Base-by-base conservation (phyloP, 2,797 vertebrate genomes). In the Caiman crocodilus region DNA sequence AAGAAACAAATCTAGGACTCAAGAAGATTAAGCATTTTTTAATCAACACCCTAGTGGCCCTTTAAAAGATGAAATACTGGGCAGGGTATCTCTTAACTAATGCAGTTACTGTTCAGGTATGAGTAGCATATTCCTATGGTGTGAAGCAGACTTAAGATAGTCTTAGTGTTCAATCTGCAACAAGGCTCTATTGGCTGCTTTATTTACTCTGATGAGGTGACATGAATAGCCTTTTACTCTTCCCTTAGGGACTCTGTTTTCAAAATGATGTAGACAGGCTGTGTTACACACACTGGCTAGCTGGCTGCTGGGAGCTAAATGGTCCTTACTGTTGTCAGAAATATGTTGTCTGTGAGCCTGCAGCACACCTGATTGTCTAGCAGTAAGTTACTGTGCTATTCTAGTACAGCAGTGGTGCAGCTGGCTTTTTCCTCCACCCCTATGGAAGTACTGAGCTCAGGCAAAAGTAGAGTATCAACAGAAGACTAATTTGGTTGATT, bases 91-190 rank as follows among this genome's bases (percentile, higher is more conserved):
- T 6, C 81, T 1, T 67, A 60, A 65, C 23, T 58, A 55, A 28
- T 7, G 26, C 25, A 76, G 63, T 73, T 95, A 65, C 91, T 89
- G 74, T 59, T 91, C 76, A 92, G 85, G 61, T 25, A 9, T n/a
- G 32, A 71, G 32, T 25, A 25, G 21, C 60, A 50, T 50, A 50
- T 61, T 61, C 26, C 20, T 25, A 9, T 25, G 10, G 60, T 26
- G 23, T 61, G 60, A 20, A 61, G 60, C 42, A 50, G 42, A 50
- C 42, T 50, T 50, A 50, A 50, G 9, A 10, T 50, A 50, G 42
- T 50, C 42, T 50, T 50, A 50, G 42, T 50, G 42, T 50, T 10
- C 9, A 10, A 50, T 50, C 42, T 50, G 42, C 42, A 50, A 50
- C 42, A 50, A 50, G 42, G 42, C 42, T 50, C 6, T 10, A 50